Conservation (phyloP, 2,113 vertebrate genomes). For the Myodes glareolus region DNA sequence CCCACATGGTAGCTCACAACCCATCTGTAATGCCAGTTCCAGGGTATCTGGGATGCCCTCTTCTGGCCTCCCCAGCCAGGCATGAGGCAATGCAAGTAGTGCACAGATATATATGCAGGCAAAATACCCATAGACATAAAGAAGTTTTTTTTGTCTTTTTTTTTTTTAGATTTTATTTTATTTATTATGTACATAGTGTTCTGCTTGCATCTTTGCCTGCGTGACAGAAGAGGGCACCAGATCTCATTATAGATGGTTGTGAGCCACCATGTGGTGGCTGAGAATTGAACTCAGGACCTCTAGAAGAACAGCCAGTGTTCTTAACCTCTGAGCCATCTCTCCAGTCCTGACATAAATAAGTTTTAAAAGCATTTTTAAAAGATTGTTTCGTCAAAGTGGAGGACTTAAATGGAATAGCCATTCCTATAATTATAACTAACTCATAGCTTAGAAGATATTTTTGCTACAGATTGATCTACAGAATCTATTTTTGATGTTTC, state of each 20-base stretch:
- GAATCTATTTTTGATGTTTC: constrained; percentile 75
- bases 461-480: constrained; percentile 56
- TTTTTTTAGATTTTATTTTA: too few species aligned
- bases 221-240: too few species aligned
- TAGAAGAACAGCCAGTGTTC: too few species aligned
- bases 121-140: background rate
- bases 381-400: constrained; percentile 31
- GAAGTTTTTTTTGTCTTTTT: background rate
- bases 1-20: background rate
- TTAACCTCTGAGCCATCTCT: too few species aligned
- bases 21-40: background rate
- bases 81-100: background rate
- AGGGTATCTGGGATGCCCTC: background rate
- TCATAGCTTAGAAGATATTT: constrained; percentile 57
- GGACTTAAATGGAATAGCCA: constrained; percentile 1
- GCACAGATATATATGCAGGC: background rate
- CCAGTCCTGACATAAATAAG: background rate
- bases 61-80: background rate
- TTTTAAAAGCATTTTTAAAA: background rate
- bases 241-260: too few species aligned
- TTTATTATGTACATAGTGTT: too few species aligned
- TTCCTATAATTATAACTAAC: constrained; percentile 31
- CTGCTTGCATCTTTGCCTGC: too few species aligned
- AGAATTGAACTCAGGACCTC: too few species aligned
- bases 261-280: too few species aligned